Evolutionary conservation across 2,797 vertebrate genomes (phyloP).

Genomic region (Rhynchotus rufescens): DNA sequence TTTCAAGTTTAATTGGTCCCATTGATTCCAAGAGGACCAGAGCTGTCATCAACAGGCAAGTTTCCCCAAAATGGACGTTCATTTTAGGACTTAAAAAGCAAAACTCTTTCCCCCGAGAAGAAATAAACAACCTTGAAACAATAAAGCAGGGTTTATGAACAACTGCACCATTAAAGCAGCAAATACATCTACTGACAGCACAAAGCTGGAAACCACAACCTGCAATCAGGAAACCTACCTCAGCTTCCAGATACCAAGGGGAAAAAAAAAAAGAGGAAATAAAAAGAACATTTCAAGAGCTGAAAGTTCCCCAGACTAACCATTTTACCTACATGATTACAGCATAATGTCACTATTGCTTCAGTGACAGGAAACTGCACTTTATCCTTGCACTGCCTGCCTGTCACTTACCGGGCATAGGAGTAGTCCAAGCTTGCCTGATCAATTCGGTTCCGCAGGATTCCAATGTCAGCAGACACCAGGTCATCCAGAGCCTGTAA

Average conservation of each 20-base stretch:
- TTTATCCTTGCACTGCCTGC: neutral
- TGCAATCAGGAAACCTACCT: neutral
- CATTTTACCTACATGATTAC: fast-evolving
- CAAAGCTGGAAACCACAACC: neutral
- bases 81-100: constrained; percentile 35
- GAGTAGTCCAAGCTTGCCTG: constrained; percentile 93
- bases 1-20: constrained; percentile 44
- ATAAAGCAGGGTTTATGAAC: constrained; percentile 34
- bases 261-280: neutral
- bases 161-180: neutral
- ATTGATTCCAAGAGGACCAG: constrained; percentile 33
- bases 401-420: constrained; percentile 83
- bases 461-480: constrained; percentile 92
- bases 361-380: neutral
- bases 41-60: constrained; percentile 5
- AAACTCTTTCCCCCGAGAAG: neutral
- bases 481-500: constrained; percentile 94
- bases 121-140: constrained; percentile 54
- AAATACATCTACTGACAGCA: neutral
- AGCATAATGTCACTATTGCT: neutral
- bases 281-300: neutral
- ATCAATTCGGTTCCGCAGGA: constrained; percentile 91
- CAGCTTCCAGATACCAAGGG: neutral
- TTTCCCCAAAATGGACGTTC: constrained; percentile 50
- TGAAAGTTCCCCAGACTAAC: constrained; percentile 3